Base-by-base conservation (phyloP, 2,888 invertebrate genomes). In the Tryphoninae sp. region DNA sequence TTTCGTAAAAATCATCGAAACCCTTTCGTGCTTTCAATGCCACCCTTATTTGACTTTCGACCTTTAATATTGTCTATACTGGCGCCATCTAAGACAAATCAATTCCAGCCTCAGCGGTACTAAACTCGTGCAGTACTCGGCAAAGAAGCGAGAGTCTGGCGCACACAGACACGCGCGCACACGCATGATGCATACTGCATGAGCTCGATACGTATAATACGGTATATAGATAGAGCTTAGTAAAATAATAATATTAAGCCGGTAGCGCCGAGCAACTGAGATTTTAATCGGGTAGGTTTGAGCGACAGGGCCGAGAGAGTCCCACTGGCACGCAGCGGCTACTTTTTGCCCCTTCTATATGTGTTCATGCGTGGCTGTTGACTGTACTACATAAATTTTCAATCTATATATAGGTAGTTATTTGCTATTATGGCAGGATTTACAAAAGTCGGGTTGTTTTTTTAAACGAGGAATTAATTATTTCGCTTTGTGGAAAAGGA, bases 201-300 rank as follows among this genome's bases (percentile, higher is more conserved):
- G 64, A 74, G 51, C 65, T 62, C 13, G 45, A 58, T 68, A 64
- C 58, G 61, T 55, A 74, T 51, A 13, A 62, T 42, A 16, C 49
- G 9, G 45, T 67, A 53, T 67, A 74, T 42, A 78, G 78, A 84
- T 81, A 81, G 83, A 81, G 84, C 84, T 81, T 83, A 83, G 87
- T 88, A 87, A 89, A 89, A 89, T 89, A 89, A 89, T 88, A 89
- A 89, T 89, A 88, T 89, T 88, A 88, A 89, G 87, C 85, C 74
- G 55, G 40, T 67, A 55, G 65, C 22, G 78, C 33, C 73, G 78
- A 64, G 72, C 85, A 83, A 83, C 86, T 85, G 85, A 86, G 89
- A 89, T 81, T 89, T 88, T 89, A 89, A 89, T 89, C 89, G 85
- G 80, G 78, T 84, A 83, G 84, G 87, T 88, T 87, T 88, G 89